Evolutionary conservation across 2,113 vertebrate species (phyloP).

Genomic region (Desmodus rotundus): DNA sequence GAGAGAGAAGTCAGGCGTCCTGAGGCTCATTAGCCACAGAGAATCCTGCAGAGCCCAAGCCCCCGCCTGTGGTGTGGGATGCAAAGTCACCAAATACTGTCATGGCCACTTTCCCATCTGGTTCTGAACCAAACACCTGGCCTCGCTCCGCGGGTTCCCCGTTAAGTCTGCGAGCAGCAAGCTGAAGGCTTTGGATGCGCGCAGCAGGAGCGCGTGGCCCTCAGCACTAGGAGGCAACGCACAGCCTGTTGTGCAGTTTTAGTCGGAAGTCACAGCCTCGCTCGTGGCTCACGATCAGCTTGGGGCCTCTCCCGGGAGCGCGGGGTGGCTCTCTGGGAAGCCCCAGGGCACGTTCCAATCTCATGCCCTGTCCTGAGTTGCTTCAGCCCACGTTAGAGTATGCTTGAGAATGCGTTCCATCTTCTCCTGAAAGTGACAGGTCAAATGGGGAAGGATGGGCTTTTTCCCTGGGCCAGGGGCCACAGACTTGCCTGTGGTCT

Average conservation of each 20-base stretch:
- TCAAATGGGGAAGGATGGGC: conserved; percentile 85
- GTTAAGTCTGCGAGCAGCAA: neutral
- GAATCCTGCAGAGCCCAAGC: neutral
- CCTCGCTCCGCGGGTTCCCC: neutral
- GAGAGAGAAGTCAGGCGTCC: neutral
- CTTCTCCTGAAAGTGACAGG: conserved; percentile 85
- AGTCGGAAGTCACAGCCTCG: conserved; percentile 76
- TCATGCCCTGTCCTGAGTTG: conserved; percentile 82
- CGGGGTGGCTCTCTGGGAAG: conserved; percentile 80
- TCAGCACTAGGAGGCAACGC: conserved; percentile 58
- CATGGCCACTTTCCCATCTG: neutral
- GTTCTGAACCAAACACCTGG: conserved; percentile 38
- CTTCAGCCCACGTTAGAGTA: conserved; percentile 82
- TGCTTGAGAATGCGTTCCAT: conserved; percentile 86
- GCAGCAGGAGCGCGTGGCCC: conserved; percentile 28
- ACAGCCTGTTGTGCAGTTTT: conserved; percentile 74
- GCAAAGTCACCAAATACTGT: neutral
- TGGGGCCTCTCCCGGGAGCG: conserved; percentile 79
- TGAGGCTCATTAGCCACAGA: fast-evolving
- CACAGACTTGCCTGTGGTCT: neutral
- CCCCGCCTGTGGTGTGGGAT: neutral
- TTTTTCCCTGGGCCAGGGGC: conserved; percentile 83
- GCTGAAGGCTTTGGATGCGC: neutral
- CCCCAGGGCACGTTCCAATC: conserved; percentile 81
- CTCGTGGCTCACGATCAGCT: conserved; percentile 76